Conservation (phyloP, 2,888 invertebrate species). For the Drosophila monieri region DNA sequence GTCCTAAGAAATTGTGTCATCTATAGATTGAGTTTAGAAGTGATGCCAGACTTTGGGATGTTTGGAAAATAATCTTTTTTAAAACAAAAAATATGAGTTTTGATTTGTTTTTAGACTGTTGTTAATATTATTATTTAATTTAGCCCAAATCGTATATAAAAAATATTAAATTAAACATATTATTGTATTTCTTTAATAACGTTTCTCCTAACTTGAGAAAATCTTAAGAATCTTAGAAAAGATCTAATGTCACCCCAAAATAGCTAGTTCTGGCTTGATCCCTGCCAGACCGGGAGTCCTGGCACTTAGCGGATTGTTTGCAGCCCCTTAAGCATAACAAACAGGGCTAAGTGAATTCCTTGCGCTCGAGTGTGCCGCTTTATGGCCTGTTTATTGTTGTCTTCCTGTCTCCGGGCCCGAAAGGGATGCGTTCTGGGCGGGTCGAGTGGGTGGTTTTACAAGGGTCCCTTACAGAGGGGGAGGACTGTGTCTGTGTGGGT, state of each 20-base stretch:
- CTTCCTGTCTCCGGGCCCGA: slow-evolving; percentile 41
- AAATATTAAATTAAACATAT: no score
- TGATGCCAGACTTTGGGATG: neutral
- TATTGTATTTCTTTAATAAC: no score
- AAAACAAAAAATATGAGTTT: no score
- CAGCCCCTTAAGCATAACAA: slow-evolving; percentile 83
- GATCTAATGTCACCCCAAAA: neutral
- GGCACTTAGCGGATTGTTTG: slow-evolving; percentile 83
- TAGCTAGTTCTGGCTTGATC: neutral
- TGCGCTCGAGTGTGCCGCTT: slow-evolving; percentile 78
- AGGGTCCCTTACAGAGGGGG: neutral
- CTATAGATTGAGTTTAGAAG: no score
- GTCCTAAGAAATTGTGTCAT: neutral
- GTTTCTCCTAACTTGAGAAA: no score
- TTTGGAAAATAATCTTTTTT: neutral
- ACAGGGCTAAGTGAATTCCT: slow-evolving; percentile 82
- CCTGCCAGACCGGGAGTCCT: slow-evolving; percentile 2
- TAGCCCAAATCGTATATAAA: no score
- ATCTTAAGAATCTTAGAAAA: no score
- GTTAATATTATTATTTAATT: no score
- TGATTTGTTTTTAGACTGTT: no score
- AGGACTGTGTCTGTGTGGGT: slow-evolving; percentile 10
- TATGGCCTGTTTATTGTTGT: slow-evolving; percentile 79
- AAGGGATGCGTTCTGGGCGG: slow-evolving; percentile 29
- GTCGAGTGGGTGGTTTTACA: slow-evolving; percentile 12